Evolutionary conservation across 1,140 invertebrate genomes (phyloP).

Genomic region (Apolygus lucorum): DNA sequence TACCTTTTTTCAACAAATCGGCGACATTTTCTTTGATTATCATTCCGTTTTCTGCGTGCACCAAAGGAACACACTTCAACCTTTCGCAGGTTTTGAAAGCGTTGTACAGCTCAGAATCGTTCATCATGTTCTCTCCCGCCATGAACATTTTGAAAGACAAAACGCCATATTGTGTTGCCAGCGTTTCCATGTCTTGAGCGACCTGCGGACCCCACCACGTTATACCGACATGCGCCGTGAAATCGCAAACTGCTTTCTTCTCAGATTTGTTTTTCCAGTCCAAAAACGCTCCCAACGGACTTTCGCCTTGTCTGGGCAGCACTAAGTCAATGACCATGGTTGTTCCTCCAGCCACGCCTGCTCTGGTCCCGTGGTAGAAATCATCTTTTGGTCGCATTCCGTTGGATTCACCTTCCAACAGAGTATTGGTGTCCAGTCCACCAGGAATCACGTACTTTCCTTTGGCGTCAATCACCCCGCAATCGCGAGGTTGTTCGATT

Average conservation of each 20-base stretch:
- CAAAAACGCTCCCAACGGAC: conserved; percentile 82
- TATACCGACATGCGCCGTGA: conserved; percentile 82
- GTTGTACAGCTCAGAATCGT: conserved; percentile 79
- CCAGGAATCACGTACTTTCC: conserved; percentile 72
- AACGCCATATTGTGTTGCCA: conserved; percentile 72
- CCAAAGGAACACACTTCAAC: conserved; percentile 76
- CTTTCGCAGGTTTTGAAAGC: conserved; percentile 71
- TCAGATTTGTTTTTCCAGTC: conserved; percentile 86
- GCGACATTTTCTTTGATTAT: conserved; percentile 85
- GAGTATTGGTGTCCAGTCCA: conserved; percentile 83
- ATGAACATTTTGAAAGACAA: conserved; percentile 99
- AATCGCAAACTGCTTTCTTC: conserved; percentile 96
- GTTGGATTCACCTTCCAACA: conserved; percentile 79
- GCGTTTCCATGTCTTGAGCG: conserved; percentile 68
- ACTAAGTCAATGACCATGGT: conserved; percentile 91
- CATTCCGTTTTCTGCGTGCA: conserved; percentile 96
- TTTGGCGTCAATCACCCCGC: conserved; percentile 63
- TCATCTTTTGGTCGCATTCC: conserved; percentile 72
- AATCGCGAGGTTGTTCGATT: conserved; percentile 65
- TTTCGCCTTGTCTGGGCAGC: conserved; percentile 70
- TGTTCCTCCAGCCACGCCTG: conserved; percentile 76
- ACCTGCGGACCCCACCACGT: conserved; percentile 82
- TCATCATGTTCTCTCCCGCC: conserved; percentile 86
- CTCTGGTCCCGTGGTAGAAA: conserved; percentile 82
- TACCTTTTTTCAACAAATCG: conserved; percentile 70